Base-by-base conservation (phyloP, 1,140 invertebrate species). In the Lepidotrigona ventralis region DNA sequence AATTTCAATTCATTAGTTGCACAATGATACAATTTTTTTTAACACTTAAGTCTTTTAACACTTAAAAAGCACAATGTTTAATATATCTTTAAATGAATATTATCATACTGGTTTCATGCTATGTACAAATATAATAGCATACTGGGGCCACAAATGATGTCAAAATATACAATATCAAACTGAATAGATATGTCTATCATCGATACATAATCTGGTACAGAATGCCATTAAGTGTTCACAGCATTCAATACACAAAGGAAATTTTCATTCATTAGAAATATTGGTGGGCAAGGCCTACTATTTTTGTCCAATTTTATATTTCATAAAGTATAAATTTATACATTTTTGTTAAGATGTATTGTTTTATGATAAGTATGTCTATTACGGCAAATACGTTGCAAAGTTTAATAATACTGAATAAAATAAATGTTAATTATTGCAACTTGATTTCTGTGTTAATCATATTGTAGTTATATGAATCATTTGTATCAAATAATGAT, bases 231-330 rank as follows among this genome's bases (percentile, higher is more conserved):
- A 86, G 88, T 88, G 84, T 89, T 89, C 88, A 89, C 81, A 86
- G 81, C 87, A 64, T 78, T 88, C 56, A 69, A 69, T 86, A 88
- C 58, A 85, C 73, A 81, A 88, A 78, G 70, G 21, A 80, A 51
- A 86, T 84, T 69, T 79, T 90, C 86, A 91, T 87, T 92, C 89
- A 81, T 64, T 86, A 86, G 54, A 84, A 82, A 87, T 84, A 87
- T 88, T 79, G 78, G 82, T 88, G 89, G 85, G 87, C 83, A 83
- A 83, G 89, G 87, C 90, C 90, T 86, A 89, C 90, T 91, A 90
- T 91, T 92, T 92, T 91, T 92, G 91, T 92, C 90, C 89, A 89
- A 92, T 89, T 92, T 93, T 92, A 92, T 92, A 92, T 89, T 88
- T 89, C 87, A 88, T 85, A 86, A 90, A 90, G 63, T 80, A 87